Conservation (phyloP, 2,113 vertebrate genomes). For the Salvelinus alpinus region DNA sequence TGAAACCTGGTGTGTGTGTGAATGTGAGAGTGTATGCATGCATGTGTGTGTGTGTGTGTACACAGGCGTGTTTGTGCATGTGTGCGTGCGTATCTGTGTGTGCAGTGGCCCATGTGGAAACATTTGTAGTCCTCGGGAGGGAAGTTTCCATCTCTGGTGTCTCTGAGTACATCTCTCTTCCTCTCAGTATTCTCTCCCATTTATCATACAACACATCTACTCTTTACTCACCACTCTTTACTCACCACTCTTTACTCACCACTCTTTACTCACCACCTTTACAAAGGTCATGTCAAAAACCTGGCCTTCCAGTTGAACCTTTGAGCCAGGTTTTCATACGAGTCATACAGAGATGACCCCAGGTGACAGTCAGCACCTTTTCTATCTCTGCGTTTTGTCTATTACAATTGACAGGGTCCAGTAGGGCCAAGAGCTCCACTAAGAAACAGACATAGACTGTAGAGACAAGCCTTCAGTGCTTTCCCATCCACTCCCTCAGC, state of each 20-base stretch:
- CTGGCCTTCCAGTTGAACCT: too few relatives aligned
- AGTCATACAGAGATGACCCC: too few relatives aligned
- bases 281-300: too few relatives aligned
- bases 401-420: too few relatives aligned
- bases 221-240: not conserved
- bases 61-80: not conserved
- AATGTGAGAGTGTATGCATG: too few relatives aligned
- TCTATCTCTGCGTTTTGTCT: not conserved
- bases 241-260: too few relatives aligned
- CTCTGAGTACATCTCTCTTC: not conserved
- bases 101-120: not conserved
- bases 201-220: not conserved
- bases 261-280: not conserved
- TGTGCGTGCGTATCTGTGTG: not conserved
- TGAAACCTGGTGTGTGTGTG: too few relatives aligned
- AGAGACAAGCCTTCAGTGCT: slow-evolving; percentile 36
- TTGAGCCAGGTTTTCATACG: too few relatives aligned
- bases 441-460: slow-evolving; percentile 43
- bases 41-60: not conserved
- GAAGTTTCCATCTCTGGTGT: not conserved
- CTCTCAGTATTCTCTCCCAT: not conserved
- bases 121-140: not conserved
- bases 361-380: not conserved
- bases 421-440: slow-evolving; percentile 12
- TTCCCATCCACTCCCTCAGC: slow-evolving; percentile 39